Conservation (phyloP, 2,113 vertebrate species). For the Varanus komodoensis region DNA sequence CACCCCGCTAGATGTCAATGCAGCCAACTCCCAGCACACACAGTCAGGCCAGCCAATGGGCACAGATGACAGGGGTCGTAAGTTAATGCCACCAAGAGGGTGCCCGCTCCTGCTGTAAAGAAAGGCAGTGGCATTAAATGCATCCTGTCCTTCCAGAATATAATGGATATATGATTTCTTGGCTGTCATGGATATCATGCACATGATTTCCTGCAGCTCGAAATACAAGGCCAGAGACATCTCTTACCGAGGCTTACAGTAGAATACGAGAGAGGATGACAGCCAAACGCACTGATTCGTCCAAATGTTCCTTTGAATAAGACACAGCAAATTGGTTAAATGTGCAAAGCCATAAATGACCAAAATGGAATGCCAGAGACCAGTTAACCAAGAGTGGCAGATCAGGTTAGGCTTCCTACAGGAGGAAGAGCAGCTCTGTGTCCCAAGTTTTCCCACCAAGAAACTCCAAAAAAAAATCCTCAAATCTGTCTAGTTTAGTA, state of each 20-base stretch:
- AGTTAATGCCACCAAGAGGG: no score
- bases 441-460: background rate
- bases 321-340: background rate
- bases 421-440: background rate
- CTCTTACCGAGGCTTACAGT: conserved; percentile 68
- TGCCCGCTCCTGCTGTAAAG: background rate
- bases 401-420: background rate
- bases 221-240: background rate
- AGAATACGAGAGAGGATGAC: conserved; percentile 68
- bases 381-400: background rate
- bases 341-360: background rate
- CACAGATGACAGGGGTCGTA: no score
- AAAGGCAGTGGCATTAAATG: background rate
- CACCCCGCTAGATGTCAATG: no score
- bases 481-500: background rate
- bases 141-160: background rate
- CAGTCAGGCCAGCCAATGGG: no score
- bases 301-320: conserved; percentile 68
- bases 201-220: background rate
- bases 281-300: conserved; percentile 66
- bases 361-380: background rate
- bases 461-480: background rate
- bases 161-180: background rate
- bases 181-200: no score
- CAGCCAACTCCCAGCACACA: no score